phyloP scores from a whole-genome alignment of 2,888 invertebrate genomes.

The Volucella bombylans region DNA sequence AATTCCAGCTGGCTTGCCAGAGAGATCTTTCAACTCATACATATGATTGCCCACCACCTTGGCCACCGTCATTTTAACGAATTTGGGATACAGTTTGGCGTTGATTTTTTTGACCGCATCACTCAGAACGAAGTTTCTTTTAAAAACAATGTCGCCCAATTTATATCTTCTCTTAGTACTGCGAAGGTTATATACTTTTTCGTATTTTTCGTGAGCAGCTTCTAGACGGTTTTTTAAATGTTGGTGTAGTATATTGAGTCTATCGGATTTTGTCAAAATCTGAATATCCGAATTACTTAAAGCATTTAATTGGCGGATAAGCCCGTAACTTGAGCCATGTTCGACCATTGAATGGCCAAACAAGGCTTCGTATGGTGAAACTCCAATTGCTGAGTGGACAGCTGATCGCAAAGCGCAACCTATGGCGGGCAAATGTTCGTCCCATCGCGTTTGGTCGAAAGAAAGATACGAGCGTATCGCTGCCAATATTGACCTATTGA shows the following conservation, averaged over 20 bases:
- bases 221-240: background rate
- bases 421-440: slow-evolving; percentile 3
- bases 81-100: background rate
- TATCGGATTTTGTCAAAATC: too few species aligned
- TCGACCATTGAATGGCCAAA: too few species aligned
- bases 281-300: too few species aligned
- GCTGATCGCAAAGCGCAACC: too few species aligned
- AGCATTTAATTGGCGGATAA: too few species aligned
- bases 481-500: background rate
- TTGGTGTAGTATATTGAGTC: slow-evolving; percentile 3
- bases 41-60: too few species aligned
- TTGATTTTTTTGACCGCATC: background rate
- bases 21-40: too few species aligned
- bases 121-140: background rate
- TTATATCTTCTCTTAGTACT: background rate
- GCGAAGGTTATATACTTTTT: background rate
- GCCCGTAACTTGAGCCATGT: too few species aligned
- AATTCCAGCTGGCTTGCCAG: too few species aligned
- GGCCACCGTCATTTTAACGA: background rate
- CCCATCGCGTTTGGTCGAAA: slow-evolving; percentile 30
- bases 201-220: background rate
- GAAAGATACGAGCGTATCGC: slow-evolving; percentile 29
- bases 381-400: slow-evolving; percentile 11
- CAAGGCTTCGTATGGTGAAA: background rate
- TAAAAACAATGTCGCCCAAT: background rate